A percentile compares a stretch with the other conserved stretches of the same genome.
Evolutionary conservation across 2,888 invertebrate genomes (phyloP).

Genomic region (Agriotes lineatus): DNA sequence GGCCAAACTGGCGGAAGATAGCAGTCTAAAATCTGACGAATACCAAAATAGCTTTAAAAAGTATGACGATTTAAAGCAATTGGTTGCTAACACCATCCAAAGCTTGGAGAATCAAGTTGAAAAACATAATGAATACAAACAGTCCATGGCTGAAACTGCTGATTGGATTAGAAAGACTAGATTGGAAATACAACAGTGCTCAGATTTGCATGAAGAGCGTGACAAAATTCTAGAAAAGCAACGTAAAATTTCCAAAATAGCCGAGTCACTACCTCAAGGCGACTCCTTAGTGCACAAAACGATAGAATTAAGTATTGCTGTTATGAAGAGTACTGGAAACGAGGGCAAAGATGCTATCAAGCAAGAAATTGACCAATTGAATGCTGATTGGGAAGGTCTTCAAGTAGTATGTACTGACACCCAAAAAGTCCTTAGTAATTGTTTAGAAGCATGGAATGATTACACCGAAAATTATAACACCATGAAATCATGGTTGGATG

Average conservation of each 20-base stretch:
- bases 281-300: constrained; percentile 80
- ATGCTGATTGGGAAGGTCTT: constrained; percentile 85
- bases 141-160: constrained; percentile 82
- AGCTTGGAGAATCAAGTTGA: constrained; percentile 86
- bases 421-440: constrained; percentile 79
- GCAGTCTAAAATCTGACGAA: constrained; percentile 70
- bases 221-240: constrained; percentile 82
- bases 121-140: constrained; percentile 89
- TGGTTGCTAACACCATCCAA: constrained; percentile 75
- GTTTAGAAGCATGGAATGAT: constrained; percentile 85
- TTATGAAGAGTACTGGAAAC: constrained; percentile 81
- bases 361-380: constrained; percentile 85
- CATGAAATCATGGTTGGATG: constrained; percentile 82
- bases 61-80: constrained; percentile 77
- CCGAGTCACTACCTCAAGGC: constrained; percentile 77
- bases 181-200: constrained; percentile 85
- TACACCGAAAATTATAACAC: constrained; percentile 80
- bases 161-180: constrained; percentile 88
- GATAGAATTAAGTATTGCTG: constrained; percentile 79
- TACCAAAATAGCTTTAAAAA: constrained; percentile 79
- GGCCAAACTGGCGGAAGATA: constrained; percentile 78
- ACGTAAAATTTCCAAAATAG: constrained; percentile 78
- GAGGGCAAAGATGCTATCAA: constrained; percentile 87
- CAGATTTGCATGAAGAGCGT: constrained; percentile 90
- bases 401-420: constrained; percentile 83